Conservation (phyloP, 2,888 invertebrate genomes). For the Aspidapion aeneum region DNA sequence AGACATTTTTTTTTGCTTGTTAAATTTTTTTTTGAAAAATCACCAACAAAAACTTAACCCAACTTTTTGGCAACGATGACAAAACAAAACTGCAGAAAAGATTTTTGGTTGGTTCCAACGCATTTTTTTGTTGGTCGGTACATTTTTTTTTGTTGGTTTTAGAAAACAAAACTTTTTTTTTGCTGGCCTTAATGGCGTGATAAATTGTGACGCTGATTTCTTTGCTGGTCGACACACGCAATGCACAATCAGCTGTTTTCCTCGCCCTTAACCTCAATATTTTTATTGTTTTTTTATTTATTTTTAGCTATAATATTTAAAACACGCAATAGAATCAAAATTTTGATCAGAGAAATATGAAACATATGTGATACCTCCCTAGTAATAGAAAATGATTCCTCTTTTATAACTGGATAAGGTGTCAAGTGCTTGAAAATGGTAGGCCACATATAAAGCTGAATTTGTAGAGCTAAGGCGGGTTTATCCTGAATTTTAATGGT, state of each 20-base stretch:
- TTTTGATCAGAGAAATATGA: background rate
- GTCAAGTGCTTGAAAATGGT: background rate
- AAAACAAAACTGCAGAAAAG: slow-evolving; percentile 1
- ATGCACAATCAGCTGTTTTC: no score
- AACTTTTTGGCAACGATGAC: slow-evolving; percentile 1
- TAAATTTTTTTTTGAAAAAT: background rate
- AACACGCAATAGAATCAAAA: background rate
- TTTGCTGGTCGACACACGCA: no score
- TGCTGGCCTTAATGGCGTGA: no score
- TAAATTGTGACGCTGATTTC: no score
- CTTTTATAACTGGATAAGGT: background rate
- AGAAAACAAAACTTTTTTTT: no score
- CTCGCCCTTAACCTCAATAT: background rate
- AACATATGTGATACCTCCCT: no score
- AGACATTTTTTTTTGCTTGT: slow-evolving; percentile 18
- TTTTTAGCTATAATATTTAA: background rate
- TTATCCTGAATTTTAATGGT: no score
- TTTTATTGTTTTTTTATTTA: background rate
- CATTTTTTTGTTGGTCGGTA: no score
- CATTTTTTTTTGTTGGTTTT: no score
- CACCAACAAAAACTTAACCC: background rate
- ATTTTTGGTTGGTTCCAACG: background rate
- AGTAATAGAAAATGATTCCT: background rate
- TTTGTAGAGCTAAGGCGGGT: background rate
- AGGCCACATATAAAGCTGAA: background rate